These are phyloP conservation scores for Catocala fraxini DNA, from an alignment of 2,888 invertebrate species.

Conservation along the genomic window DNA sequence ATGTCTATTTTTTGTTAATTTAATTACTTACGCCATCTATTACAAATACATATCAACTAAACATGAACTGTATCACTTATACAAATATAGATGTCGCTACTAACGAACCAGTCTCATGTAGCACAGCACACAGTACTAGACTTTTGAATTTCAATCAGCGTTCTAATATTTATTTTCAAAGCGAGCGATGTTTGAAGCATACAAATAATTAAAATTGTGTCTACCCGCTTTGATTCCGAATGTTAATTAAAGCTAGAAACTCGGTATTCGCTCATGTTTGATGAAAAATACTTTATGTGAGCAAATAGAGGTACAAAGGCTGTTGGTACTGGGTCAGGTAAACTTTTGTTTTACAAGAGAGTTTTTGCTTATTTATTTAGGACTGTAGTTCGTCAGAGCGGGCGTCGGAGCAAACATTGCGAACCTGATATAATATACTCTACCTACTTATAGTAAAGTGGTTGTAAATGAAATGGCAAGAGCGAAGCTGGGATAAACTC, in stretches of 20 bases:
- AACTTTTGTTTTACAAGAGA: constrained; percentile 53
- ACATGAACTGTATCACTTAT: too few relatives aligned
- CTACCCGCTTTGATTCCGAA: constrained; percentile 33
- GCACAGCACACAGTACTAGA: too few relatives aligned
- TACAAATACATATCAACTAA: too few relatives aligned
- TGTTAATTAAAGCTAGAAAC: constrained; percentile 39
- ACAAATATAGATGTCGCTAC: constrained; percentile 17
- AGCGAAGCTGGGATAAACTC: constrained; percentile 15
- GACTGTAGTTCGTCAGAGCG: constrained; percentile 70
- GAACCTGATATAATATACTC: constrained; percentile 34
- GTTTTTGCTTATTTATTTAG: constrained; percentile 72
- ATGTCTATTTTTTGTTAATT: too few relatives aligned
- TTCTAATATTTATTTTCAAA: constrained; percentile 16
- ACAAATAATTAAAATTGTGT: constrained; percentile 44
- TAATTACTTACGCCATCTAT: too few relatives aligned
- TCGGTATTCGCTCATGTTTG: constrained; percentile 30
- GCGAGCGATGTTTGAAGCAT: constrained; percentile 34
- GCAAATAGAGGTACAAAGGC: constrained; percentile 32
- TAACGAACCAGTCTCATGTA: not conserved
- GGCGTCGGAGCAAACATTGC: constrained; percentile 47
- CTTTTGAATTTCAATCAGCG: constrained; percentile 5
- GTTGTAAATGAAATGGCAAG: constrained; percentile 38
- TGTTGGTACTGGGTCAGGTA: constrained; percentile 56
- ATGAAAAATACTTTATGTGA: constrained; percentile 38
- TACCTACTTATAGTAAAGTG: constrained; percentile 12